phyloP scores from a whole-genome alignment of 2,113 vertebrate genomes.

The Pholis gunnellus region DNA sequence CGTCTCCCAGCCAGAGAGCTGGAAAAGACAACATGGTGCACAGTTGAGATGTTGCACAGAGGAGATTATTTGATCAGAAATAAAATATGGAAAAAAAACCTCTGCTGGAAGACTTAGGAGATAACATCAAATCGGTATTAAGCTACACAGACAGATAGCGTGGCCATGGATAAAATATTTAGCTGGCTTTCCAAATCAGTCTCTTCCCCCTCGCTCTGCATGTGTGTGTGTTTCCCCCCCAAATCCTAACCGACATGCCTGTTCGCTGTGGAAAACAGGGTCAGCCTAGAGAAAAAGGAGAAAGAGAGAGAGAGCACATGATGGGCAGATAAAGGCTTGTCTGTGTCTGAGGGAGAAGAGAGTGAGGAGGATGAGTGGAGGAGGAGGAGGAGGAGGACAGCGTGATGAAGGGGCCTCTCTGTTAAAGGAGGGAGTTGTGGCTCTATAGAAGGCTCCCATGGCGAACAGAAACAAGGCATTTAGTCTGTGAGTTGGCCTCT shows the following conservation, averaged over 20 bases:
- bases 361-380: constrained; percentile 56
- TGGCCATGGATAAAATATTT: constrained; percentile 73
- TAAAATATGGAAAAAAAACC: constrained; percentile 45
- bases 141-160: constrained; percentile 65
- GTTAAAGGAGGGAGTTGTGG: constrained; percentile 64
- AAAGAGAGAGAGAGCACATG: constrained; percentile 71
- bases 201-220: constrained; percentile 12
- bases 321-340: constrained; percentile 80
- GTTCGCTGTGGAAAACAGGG: constrained; percentile 68
- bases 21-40: not conserved
- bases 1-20: not conserved
- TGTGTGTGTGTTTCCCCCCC: constrained; percentile 8
- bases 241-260: constrained; percentile 66
- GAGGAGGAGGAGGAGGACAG: constrained; percentile 53
- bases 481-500: constrained; percentile 70
- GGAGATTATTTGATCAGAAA: constrained; percentile 60
- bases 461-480: constrained; percentile 72
- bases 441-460: constrained; percentile 74
- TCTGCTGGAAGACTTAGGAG: constrained; percentile 68
- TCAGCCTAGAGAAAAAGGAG: constrained; percentile 60
- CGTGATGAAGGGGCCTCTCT: constrained; percentile 77
- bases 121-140: constrained; percentile 75
- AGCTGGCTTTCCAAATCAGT: constrained; percentile 61
- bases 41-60: constrained; percentile 12
- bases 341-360: constrained; percentile 73